These are phyloP conservation scores for Siphamia tubifer DNA, from an alignment of 2,113 vertebrate genomes.

Conservation along the genomic window DNA sequence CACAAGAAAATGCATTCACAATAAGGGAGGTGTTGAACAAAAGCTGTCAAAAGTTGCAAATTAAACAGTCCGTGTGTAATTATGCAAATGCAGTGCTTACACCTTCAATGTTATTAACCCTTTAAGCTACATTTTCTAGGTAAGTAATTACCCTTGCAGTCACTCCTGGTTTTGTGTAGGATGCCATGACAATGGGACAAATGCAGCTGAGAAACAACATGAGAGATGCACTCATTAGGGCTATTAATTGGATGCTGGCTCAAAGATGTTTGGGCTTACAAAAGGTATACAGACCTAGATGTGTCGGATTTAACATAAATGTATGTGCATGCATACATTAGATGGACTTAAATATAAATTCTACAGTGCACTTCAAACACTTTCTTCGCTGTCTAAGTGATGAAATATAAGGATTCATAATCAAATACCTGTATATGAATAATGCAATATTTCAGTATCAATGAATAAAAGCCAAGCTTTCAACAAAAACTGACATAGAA, in stretches of 20 bases:
- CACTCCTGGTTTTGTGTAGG: constrained; percentile 71
- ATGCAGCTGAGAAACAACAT: constrained; percentile 67
- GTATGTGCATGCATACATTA: constrained; percentile 33
- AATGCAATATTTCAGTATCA: constrained; percentile 62
- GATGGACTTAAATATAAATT: constrained; percentile 26
- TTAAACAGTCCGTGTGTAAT: constrained; percentile 81
- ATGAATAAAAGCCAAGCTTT: constrained; percentile 58
- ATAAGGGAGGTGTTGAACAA: constrained; percentile 68
- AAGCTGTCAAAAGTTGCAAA: constrained; percentile 80
- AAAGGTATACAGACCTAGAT: constrained; percentile 36
- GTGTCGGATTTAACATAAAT: constrained; percentile 40
- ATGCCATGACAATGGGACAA: constrained; percentile 69
- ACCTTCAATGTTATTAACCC: constrained; percentile 81
- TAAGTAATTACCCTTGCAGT: constrained; percentile 79
- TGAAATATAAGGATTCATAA: constrained; percentile 2
- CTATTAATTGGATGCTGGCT: constrained; percentile 74
- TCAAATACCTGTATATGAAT: constrained; percentile 31
- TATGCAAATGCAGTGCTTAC: constrained; percentile 82
- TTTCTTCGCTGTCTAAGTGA: constrained; percentile 2
- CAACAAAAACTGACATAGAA: constrained; percentile 58
- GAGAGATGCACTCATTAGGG: constrained; percentile 77
- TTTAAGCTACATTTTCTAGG: constrained; percentile 77
- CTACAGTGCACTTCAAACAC: not conserved
- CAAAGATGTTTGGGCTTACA: constrained; percentile 66
- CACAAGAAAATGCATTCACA: constrained; percentile 68